These are phyloP conservation scores for Ptychodera flava DNA, from an alignment of 35 echinoderm and acorn worm species.

Conservation along the genomic window DNA sequence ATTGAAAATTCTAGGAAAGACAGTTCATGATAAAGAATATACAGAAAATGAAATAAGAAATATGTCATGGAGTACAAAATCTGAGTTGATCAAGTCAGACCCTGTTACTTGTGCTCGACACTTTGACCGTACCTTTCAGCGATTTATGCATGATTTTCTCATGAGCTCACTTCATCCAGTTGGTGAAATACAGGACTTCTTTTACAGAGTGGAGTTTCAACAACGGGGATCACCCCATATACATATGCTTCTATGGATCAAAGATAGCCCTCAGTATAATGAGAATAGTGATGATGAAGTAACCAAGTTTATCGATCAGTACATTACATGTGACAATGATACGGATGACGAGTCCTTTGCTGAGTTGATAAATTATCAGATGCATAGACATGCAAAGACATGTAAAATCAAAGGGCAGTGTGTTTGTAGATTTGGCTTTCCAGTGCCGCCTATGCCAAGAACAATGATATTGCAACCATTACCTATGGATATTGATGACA, in stretches of 20 bases:
- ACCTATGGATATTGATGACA: neutral
- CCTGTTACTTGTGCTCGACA: conserved; percentile 44
- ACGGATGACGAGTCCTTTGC: neutral
- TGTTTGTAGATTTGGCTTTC: conserved; percentile 51
- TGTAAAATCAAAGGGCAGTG: conserved; percentile 42
- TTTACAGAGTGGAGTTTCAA: too few species aligned
- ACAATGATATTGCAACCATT: too few species aligned
- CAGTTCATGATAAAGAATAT: too few species aligned
- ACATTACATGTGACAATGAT: conserved; percentile 37
- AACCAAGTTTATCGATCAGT: too few species aligned
- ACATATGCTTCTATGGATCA: conserved; percentile 54
- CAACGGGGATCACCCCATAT: conserved; percentile 47
- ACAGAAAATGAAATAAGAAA: conserved; percentile 9
- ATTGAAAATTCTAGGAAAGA: conserved; percentile 25
- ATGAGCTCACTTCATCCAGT: conserved; percentile 31
- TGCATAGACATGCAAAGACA: too few species aligned
- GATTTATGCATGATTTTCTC: conserved; percentile 32
- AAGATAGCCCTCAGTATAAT: conserved; percentile 28
- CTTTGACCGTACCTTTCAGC: conserved; percentile 32
- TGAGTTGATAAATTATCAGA: too few species aligned
- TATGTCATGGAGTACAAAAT: conserved; percentile 50
- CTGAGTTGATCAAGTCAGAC: conserved; percentile 35
- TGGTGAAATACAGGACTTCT: conserved; percentile 33
- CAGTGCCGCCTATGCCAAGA: conserved; percentile 40
- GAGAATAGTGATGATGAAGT: conserved; percentile 6